Base-by-base conservation (phyloP, 2,888 invertebrate genomes). In the Sinopyrophorus schimmeli region DNA sequence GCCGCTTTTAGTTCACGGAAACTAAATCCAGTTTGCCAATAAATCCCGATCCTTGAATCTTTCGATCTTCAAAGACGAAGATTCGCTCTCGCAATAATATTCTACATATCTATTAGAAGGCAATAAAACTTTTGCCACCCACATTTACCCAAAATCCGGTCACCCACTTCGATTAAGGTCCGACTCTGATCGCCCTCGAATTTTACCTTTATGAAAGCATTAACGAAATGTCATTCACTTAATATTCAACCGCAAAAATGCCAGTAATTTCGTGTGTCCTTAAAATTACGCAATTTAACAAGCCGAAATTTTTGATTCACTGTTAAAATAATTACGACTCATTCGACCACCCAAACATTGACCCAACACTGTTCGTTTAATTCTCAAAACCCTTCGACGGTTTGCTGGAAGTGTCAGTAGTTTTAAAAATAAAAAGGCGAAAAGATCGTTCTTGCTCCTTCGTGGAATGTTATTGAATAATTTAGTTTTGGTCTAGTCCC, bases 1-100 rank as follows among this genome's bases (percentile, higher is more conserved):
- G 40, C 44, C 50, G 47, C 47, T 11, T 23, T 30, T 28, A 12
- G 41, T 26, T 54, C 54, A 47, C 23, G 40, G 54, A 54, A 54
- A 44, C 40, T 34, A 15, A 52, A 52, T 47, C 52, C 52, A 39
- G 52, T 47, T 52, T 27, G 41, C 24, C 16, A 16, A 31, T 12
- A 27, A 27, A 27, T 12, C 14, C 28, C 9, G 28, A 2, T 2
- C 6, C 28, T 12, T 27, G n/a, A n/a, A n/a, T 21, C 7, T 21
- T 9, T 18, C 6, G 21, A n/a, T 21, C 18, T 18, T 18, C 21
- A n/a, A 9, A n/a, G 5, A n/a, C n/a, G 2, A 7, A n/a, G 7
- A 2, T 21, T 21, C 7, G 2, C 21, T 21, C 9, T 28, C 28
- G 11, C n/a, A n/a, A n/a, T n/a, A n/a, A n/a, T n/a, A n/a, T n/a